phyloP scores from a whole-genome alignment of 2,888 invertebrate genomes.

The Boloria selene region DNA sequence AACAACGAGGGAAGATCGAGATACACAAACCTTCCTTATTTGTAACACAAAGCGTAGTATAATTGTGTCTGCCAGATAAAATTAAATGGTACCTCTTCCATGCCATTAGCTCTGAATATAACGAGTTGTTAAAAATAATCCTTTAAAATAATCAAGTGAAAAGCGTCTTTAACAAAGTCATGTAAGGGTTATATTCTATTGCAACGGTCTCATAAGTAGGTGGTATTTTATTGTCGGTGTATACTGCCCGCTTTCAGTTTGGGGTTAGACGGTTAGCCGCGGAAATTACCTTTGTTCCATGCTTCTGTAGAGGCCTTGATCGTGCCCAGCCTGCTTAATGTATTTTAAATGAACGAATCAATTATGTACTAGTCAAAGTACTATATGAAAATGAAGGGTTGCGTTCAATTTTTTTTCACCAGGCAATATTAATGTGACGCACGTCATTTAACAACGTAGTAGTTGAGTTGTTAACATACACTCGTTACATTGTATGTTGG shows the following conservation, averaged over 20 bases:
- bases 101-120: conserved; percentile 27
- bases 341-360: conserved; percentile 71
- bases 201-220: conserved; percentile 4
- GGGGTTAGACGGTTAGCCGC: conserved; percentile 37
- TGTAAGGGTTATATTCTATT: conserved; percentile 19
- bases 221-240: conserved; percentile 27
- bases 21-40: conserved; percentile 18
- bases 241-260: conserved; percentile 29
- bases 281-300: conserved; percentile 57
- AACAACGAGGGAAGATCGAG: conserved; percentile 14
- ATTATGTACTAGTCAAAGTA: conserved; percentile 57
- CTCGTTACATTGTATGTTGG: neutral
- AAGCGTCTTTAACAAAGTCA: conserved; percentile 13
- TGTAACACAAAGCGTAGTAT: conserved; percentile 22
- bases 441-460: neutral
- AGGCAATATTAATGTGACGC: conserved; percentile 26
- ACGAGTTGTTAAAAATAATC: conserved; percentile 24
- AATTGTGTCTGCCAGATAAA: conserved; percentile 36
- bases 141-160: conserved; percentile 1
- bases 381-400: conserved; percentile 56
- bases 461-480: conserved; percentile 1
- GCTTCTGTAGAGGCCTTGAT: conserved; percentile 48
- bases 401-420: conserved; percentile 55
- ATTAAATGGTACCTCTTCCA: conserved; percentile 34
- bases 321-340: conserved; percentile 60